Conservation (phyloP, 2,113 vertebrate species). For the Neodon shergylaensis region DNA sequence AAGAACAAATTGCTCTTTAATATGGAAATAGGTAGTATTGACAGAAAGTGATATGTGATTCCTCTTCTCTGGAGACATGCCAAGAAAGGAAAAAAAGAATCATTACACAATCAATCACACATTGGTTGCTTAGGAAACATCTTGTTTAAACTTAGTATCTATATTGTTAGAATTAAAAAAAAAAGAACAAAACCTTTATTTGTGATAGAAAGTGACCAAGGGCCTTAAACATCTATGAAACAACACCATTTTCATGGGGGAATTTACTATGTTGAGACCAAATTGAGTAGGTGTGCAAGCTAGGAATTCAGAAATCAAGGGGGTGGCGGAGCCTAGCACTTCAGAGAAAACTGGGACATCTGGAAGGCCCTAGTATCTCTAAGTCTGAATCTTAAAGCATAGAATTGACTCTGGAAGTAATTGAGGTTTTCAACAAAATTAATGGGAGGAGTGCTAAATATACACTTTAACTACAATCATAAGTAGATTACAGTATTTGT, state of each 20-base stretch:
- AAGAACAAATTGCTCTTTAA: neutral
- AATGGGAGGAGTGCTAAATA: neutral
- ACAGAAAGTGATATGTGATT: neutral
- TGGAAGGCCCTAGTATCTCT: neutral
- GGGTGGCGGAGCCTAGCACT: neutral
- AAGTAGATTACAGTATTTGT: neutral
- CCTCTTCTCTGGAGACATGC: neutral
- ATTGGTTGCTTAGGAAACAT: neutral
- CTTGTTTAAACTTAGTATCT: neutral
- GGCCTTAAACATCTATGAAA: neutral
- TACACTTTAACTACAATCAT: neutral
- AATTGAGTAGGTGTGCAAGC: neutral
- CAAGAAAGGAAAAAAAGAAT: neutral
- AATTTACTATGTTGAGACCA: neutral
- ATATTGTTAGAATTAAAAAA: neutral
- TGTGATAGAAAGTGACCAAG: neutral
- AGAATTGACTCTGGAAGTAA: neutral
- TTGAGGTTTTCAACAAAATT: neutral
- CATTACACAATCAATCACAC: neutral
- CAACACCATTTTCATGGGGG: neutral
- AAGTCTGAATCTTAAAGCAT: neutral
- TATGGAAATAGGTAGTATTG: neutral
- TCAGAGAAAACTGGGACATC: neutral
- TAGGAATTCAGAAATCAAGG: neutral
- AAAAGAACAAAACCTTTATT: neutral